Percentiles rank a stretch among this genome's conserved stretches.
Evolutionary conservation across 92 coral and sea anemone species (phyloP).

Genomic region (Scolanthus callimorphus): DNA sequence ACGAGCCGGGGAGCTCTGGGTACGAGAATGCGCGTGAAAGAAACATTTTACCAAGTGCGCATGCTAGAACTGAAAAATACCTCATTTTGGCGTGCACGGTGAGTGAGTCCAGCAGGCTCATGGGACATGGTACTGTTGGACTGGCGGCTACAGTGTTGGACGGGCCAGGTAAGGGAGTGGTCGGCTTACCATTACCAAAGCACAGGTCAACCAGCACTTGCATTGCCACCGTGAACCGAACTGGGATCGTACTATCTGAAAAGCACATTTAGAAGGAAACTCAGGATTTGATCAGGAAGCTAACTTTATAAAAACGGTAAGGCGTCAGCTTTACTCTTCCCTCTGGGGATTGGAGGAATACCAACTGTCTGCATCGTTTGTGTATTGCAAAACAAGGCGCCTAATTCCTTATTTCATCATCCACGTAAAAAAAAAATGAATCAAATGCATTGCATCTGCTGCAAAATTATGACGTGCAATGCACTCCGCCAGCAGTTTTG

Average conservation of each 20-base stretch:
- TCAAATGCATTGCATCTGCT: too few species aligned
- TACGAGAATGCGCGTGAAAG: too few species aligned
- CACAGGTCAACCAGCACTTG: slow-evolving; percentile 81
- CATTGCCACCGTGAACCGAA: slow-evolving; percentile 70
- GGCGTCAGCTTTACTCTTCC: too few species aligned
- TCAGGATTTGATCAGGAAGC: not conserved
- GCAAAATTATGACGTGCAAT: too few species aligned
- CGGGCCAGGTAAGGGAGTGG: slow-evolving; percentile 76
- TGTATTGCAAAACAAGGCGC: too few species aligned
- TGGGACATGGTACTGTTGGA: slow-evolving; percentile 87
- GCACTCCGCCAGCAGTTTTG: too few species aligned
- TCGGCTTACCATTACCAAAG: slow-evolving; percentile 73
- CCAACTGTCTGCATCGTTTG: not conserved
- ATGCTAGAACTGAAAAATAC: slow-evolving; percentile 21
- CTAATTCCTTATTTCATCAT: too few species aligned
- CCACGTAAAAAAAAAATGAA: too few species aligned
- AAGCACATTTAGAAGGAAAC: not conserved
- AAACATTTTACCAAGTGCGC: too few species aligned
- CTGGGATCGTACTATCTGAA: slow-evolving; percentile 81
- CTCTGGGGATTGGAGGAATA: too few species aligned
- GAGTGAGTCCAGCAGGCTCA: slow-evolving; percentile 85
- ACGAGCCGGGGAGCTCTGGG: too few species aligned
- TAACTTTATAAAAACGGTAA: too few species aligned
- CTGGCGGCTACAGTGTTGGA: slow-evolving; percentile 85
- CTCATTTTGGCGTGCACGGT: slow-evolving; percentile 93